Base-by-base conservation (phyloP, 2,113 vertebrate species). In the Hemichromis elongatus region DNA sequence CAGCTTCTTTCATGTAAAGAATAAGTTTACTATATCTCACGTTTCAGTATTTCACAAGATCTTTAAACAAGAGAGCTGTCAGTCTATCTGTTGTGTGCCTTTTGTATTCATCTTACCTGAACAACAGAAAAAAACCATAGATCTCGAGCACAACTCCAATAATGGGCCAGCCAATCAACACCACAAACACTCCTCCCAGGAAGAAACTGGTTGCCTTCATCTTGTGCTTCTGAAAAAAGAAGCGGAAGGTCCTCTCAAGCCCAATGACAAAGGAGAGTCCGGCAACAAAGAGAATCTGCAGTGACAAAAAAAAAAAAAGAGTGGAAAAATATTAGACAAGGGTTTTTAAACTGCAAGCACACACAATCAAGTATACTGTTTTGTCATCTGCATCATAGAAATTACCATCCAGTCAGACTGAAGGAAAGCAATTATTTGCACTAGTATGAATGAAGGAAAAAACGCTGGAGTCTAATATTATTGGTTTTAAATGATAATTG, bases 211-310 rank as follows among this genome's bases (percentile, higher is more conserved):
- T 99, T 86, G 99, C 98, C 95, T 99, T 99, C 92, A 98, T 96
- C 96, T 99, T 99, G 94, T 99, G 98, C 82, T 97, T 98, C 92
- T 99, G 99, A 94, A 99, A 99, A 95, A 99, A 99, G 96, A 99
- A 99, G 88, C 98, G 96, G 93, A 99, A 99, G 0, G 98, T 99
- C 90, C 99, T 96, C 95, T 99, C 99, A 92, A 99, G 95, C 5
- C 99, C 99, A 0, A 99, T 99, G 82, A 99, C 98, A 83, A 99
- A 99, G 57, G 98, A 96, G 68, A 99, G 95, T 19, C 99, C 99
- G 80, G 97, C 97, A 82, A 99, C 98, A 90, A 99, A 99, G 91
- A 99, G 96, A 91, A 99, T 98, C 99, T 99, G 66, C 3, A 9
- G 9, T 4, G 0, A 21, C 33, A 63, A 63, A 57, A 40, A 14